A percentile compares a stretch with the other conserved stretches of the same genome.
Evolutionary conservation across 2,797 vertebrate genomes (phyloP).

Genomic region (Acanthopagrus latus): DNA sequence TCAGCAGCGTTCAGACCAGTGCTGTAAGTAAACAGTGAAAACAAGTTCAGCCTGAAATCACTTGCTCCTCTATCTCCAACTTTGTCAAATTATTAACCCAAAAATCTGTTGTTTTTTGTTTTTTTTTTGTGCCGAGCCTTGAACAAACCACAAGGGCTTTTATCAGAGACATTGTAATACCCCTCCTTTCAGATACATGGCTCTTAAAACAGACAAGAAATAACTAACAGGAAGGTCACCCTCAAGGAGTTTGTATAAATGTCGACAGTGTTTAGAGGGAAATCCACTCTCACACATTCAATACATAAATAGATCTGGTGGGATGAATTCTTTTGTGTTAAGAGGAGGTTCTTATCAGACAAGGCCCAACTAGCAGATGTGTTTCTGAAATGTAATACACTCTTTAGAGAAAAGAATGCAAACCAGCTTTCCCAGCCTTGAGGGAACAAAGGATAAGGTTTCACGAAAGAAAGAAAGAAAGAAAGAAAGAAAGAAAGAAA

Average conservation of each 20-base stretch:
- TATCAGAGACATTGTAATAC: neutral
- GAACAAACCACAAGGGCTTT: neutral
- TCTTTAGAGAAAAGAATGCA: neutral
- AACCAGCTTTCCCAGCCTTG: neutral
- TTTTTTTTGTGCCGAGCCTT: neutral
- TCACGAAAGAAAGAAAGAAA: neutral
- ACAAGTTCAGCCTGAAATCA: slow-evolving; percentile 17
- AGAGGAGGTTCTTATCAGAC: slow-evolving; percentile 4
- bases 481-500: slow-evolving; percentile 2
- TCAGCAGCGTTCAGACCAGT: neutral
- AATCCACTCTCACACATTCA: neutral
- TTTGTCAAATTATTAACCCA: slow-evolving; percentile 31
- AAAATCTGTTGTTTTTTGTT: slow-evolving; percentile 17
- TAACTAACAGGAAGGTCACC: slow-evolving; percentile 27
- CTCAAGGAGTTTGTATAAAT: neutral
- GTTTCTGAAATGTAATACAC: slow-evolving; percentile 14
- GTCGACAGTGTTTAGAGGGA: neutral
- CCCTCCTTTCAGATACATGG: neutral
- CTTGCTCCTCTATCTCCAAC: neutral
- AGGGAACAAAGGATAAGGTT: slow-evolving; percentile 4
- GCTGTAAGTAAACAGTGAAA: slow-evolving; percentile 35
- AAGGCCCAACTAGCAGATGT: neutral
- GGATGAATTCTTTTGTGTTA: slow-evolving; percentile 5
- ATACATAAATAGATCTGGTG: slow-evolving; percentile 20
- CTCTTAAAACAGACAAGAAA: neutral